Evolutionary conservation across 1,140 invertebrate species (phyloP), one percentile per base, ranked within the genome.

Genomic region (Drosophila miranda): DNA sequence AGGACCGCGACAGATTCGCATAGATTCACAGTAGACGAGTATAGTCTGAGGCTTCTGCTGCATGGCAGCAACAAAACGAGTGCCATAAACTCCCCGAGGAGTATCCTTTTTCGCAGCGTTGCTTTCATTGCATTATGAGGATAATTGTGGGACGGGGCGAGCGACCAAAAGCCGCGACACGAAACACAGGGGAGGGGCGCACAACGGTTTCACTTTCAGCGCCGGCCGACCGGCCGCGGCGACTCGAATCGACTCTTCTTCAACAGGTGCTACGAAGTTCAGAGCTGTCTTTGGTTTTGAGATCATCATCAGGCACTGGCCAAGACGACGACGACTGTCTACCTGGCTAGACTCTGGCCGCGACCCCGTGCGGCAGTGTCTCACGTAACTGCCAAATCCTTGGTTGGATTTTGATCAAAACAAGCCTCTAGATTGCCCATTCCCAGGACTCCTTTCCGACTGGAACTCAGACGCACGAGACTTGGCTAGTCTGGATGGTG

Each of bases 381-480:
- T 86, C 82, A 71, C 82, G 74, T 81, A 86, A 86, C 69, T 11
- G 69, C 61, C 74, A 73, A 64, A 64, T 74, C 81, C 73, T 57
- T 61, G 60, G 73, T 56, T 78, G 74, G 82, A 87, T 87, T 84
- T 59, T 62, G 82, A 86, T 86, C 74, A 82, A 86, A 86, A 64
- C 82, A 75, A 87, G 82, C 82, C 81, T 59, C 78, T 87, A 87
- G 78, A 86, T 87, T 75, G 80, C 61, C 68, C 70, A 68, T 68
- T 55, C 50, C 62, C 28, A 19, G 6, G 66, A 26, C 62, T n/a
- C 53, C 48, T 21, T 7, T 34, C 38, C 30, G 30, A 34, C 30
- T 34, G 9, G 30, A 34, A 34, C 30, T 44, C 30, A 28, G 51
- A 50, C 34, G 34, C 42, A 34, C 45, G 53, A 57, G 23, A 4